A percentile compares a stretch with the other conserved stretches of the same genome.
Conservation (phyloP, 2,113 vertebrate genomes). For the Mustelus asterias region DNA sequence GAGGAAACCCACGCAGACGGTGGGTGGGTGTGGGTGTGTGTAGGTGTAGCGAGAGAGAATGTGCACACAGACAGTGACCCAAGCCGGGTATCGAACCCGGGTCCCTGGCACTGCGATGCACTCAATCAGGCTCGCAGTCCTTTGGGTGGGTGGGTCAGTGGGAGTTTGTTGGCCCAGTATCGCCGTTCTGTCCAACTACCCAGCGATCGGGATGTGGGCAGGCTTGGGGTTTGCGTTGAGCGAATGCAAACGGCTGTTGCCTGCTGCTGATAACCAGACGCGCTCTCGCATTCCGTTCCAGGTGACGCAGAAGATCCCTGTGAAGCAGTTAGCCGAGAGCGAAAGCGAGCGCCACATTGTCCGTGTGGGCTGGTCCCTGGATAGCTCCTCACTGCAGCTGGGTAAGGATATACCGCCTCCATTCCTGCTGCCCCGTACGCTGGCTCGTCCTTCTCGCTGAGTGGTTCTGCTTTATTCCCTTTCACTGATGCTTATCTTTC, state of each 20-base stretch:
- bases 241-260: background rate
- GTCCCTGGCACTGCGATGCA: background rate
- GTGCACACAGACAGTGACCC: too few relatives aligned
- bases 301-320: slow-evolving; percentile 62
- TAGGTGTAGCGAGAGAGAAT: too few relatives aligned
- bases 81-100: too few relatives aligned
- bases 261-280: background rate
- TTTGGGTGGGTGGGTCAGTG: too few relatives aligned
- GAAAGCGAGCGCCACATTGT: slow-evolving; percentile 55
- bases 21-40: too few relatives aligned
- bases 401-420: slow-evolving; percentile 54
- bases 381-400: slow-evolving; percentile 61
- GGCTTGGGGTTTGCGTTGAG: background rate
- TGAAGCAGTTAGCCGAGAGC: slow-evolving; percentile 47
- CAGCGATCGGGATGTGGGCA: too few relatives aligned
- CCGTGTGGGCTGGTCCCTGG: slow-evolving; percentile 76
- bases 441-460: background rate
- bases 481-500: background rate
- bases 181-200: too few relatives aligned
- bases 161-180: too few relatives aligned
- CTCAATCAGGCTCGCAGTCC: background rate
- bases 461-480: background rate
- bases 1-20: too few relatives aligned
- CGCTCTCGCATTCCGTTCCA: slow-evolving; percentile 42
- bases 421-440: background rate